A percentile compares a stretch with the other conserved stretches of the same genome.
Evolutionary conservation across 1,140 invertebrate species (phyloP).

Genomic region (Drosophila quadrilineata): DNA sequence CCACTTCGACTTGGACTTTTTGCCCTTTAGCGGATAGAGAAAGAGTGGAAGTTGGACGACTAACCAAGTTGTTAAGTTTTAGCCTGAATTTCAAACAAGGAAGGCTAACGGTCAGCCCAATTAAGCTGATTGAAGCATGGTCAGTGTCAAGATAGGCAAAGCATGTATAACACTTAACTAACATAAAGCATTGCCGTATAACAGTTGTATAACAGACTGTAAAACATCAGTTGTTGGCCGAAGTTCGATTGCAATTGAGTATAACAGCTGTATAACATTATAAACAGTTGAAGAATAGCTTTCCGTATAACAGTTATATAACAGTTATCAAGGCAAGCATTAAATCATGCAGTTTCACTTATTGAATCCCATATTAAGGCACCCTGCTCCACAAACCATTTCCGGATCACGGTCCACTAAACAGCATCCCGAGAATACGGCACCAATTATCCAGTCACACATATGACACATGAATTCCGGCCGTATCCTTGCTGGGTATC

Average conservation of each 20-base stretch:
- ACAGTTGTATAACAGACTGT: background rate
- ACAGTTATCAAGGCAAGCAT: background rate
- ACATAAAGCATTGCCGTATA: background rate
- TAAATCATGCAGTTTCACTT: background rate
- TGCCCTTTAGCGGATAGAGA: background rate
- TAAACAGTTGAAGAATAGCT: background rate
- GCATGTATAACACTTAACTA: background rate
- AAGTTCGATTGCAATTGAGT: too few species aligned
- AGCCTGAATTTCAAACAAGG: conserved; percentile 39
- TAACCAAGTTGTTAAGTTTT: conserved; percentile 5
- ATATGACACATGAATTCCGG: conserved; percentile 45
- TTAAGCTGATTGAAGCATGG: conserved; percentile 61
- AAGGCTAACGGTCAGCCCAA: conserved; percentile 49
- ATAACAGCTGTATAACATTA: background rate
- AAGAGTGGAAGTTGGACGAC: background rate
- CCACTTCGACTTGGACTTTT: too few species aligned
- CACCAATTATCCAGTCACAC: conserved; percentile 39
- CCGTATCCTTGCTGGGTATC: conserved; percentile 10
- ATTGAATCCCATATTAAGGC: background rate
- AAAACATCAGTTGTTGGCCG: too few species aligned
- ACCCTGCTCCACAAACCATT: conserved; percentile 22
- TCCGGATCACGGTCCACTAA: conserved; percentile 44
- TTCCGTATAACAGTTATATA: background rate
- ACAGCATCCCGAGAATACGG: conserved; percentile 41
- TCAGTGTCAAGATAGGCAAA: conserved; percentile 42